Evolutionary conservation across 2,888 invertebrate species (phyloP), one percentile per base, ranked within the genome.

Genomic region (Cephus rjabovi): DNA sequence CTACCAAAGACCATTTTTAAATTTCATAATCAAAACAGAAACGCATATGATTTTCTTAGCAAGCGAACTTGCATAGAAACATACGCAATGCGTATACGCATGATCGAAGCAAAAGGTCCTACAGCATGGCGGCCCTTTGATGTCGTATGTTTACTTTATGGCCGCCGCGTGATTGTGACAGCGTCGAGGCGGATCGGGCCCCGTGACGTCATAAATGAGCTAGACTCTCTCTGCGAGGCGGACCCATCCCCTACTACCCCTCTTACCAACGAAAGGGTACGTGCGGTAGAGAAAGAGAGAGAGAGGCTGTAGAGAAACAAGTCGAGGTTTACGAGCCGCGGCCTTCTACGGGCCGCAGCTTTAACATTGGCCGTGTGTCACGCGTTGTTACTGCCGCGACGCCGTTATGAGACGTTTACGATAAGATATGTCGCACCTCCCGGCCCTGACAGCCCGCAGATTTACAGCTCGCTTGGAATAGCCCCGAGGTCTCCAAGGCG

Each of bases 401-500:
- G 85, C 84, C 85, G 86, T 89, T 89, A 89, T 89, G 89, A 89
- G 89, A 89, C 89, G 86, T 89, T 90, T 90, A 90, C 89, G 89
- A 90, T 89, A 90, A 90, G 89, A 88, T 89, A 89, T 86, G 87
- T 88, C 87, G 86, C 88, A 88, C 89, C 89, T 89, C 87, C 87
- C 85, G 83, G 84, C 84, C 84, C 83, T 83, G 86, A 86, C 87
- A 86, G 83, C 80, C 84, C 82, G 80, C 86, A 86, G 87, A 89
- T 89, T 89, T 89, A 89, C 86, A 81, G 83, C 81, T 77, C 79
- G 75, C 69, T 77, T 77, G 31, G 71, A 71, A 71, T 71, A 71
- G 31, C 31, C 33, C 71, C 31, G 71, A 31, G 71, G 71, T 71
- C 71, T 15, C 71, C 12, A 11, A 30, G 71, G 71, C 71, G 71